Conservation (phyloP, 2,888 invertebrate genomes). For the Anorthoa munda region DNA sequence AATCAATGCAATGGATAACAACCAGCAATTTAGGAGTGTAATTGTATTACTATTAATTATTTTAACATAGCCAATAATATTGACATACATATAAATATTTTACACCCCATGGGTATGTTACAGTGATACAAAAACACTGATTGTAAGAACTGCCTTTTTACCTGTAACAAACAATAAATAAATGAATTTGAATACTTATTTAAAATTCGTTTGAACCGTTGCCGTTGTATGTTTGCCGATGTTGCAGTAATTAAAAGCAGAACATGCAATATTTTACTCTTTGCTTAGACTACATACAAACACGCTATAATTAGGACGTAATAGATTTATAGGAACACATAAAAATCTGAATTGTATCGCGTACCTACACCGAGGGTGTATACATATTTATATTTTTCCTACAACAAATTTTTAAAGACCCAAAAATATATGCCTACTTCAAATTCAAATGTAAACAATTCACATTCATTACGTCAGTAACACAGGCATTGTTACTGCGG, state of each 20-base stretch:
- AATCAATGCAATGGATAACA: no score
- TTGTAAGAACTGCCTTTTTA: no score
- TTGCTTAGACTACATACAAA: constrained; percentile 28
- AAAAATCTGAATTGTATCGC: constrained; percentile 1
- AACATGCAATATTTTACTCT: constrained; percentile 28
- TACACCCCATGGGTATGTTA: no score
- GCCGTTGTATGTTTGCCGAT: constrained; percentile 20
- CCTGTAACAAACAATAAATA: no score
- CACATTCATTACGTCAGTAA: background rate
- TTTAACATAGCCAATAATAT: no score
- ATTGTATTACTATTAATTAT: no score
- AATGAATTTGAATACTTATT: constrained; percentile 27
- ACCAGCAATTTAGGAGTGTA: no score
- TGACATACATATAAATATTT: no score
- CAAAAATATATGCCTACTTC: background rate
- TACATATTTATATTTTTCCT: constrained; percentile 4
- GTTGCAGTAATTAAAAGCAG: constrained; percentile 51
- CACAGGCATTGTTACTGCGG: background rate
- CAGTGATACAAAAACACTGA: no score
- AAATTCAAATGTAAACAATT: background rate
- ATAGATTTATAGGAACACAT: constrained; percentile 31
- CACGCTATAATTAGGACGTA: constrained; percentile 26
- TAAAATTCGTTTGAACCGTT: constrained; percentile 32
- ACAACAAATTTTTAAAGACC: background rate
- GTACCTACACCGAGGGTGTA: background rate